Conservation (phyloP, 2,113 vertebrate genomes). For the Gnathonemus longibarbis region DNA sequence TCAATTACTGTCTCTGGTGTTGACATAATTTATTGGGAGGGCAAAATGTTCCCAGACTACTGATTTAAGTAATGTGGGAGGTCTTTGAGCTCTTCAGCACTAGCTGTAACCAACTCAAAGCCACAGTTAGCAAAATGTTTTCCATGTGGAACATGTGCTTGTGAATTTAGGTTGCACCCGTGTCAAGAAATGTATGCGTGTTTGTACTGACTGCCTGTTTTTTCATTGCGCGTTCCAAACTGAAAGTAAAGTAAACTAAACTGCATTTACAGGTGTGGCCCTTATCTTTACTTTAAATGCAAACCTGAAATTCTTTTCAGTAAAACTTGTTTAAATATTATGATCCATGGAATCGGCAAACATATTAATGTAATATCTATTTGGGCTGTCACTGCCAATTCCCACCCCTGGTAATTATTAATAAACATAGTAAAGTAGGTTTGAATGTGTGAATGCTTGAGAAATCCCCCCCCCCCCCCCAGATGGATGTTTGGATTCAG, state of each 20-base stretch:
- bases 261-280: neutral
- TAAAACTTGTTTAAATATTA: neutral
- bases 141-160: neutral
- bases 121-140: neutral
- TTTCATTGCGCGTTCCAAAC: neutral
- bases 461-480: neutral
- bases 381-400: neutral
- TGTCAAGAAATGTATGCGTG: neutral
- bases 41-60: neutral
- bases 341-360: neutral
- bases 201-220: neutral
- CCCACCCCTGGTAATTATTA: neutral
- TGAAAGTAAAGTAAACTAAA: neutral
- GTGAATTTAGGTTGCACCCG: neutral
- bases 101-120: neutral
- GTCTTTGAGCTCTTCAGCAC: neutral
- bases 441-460: neutral
- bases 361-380: neutral
- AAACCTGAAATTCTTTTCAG: neutral
- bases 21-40: neutral
- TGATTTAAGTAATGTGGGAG: neutral
- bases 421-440: neutral
- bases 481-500: neutral
- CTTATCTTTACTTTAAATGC: neutral
- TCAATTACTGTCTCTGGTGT: neutral